Conservation (phyloP, 2,113 vertebrate genomes). For the Spea bombifrons region DNA sequence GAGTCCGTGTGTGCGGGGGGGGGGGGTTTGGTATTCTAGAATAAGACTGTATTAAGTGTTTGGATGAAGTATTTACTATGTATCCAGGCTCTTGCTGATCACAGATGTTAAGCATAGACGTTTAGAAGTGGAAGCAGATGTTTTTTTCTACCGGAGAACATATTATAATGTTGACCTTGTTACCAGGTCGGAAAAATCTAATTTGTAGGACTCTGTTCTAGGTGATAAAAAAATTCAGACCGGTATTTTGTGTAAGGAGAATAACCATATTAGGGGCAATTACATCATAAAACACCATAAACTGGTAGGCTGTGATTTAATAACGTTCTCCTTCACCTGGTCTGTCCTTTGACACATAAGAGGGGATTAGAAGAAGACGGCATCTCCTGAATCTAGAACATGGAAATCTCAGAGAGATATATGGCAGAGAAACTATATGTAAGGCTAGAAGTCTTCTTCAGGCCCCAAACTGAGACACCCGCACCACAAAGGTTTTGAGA, state of each 20-base stretch:
- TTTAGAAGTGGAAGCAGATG: neutral
- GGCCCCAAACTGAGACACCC: no score
- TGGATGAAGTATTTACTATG: no score
- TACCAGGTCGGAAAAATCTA: neutral
- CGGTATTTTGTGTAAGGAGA: neutral
- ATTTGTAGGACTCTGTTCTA: neutral
- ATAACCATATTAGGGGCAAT: neutral
- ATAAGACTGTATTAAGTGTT: no score
- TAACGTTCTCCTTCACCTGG: slow-evolving; percentile 4
- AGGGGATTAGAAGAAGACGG: no score
- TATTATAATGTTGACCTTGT: neutral
- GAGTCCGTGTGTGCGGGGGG: no score
- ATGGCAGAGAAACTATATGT: no score
- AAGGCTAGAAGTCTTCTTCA: no score
- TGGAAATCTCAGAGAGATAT: no score
- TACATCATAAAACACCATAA: neutral
- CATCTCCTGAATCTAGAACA: no score
- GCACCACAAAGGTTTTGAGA: no score
- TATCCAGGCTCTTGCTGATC: neutral
- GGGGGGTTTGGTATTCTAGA: no score
- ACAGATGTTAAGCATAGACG: neutral
- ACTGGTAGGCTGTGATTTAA: neutral
- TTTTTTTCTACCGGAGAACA: neutral
- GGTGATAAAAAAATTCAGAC: neutral
- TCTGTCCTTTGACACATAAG: neutral